Base-by-base conservation (phyloP, 2,888 invertebrate species). In the Ectemnius lituratus region DNA sequence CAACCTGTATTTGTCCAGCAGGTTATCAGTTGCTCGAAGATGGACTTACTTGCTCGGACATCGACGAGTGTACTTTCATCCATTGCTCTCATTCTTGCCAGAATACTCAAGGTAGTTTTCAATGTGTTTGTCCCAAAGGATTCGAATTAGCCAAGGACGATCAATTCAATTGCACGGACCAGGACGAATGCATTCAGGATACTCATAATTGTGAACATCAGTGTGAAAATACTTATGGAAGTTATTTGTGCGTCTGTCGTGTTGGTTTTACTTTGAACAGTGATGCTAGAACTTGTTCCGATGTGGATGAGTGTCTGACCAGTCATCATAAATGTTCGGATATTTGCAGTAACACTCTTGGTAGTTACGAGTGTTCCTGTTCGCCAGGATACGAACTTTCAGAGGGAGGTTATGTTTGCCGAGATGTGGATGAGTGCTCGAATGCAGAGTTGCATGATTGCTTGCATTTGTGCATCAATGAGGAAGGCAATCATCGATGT, bases 81-180 rank as follows among this genome's bases (percentile, higher is more conserved):
- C 92, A 92, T 37, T 94, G 94, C 68, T 91, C 92, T 0, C 91
- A 92, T 70, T 90, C 91, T 59, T 94, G 94, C 84, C 89, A 91
- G 59, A 93, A 93, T 74, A 88, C 91, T 1, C 91, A 92, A 20
- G 93, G 93, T 2, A 90, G 92, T 49, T 91, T 90, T 60, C 80
- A 86, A 47, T 94, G 94, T 78, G 84, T 89, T 3, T 94, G 93
- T 79, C 92, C 92, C 2, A 82, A 86, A 2, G 93, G 90, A 6
- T 76, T 89, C 67, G 70, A 79, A 8, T 72, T 85, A 6, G n/a
- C 14, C 3, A 81, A 79, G 3, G 81, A 82, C 14, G 78, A 83
- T 14, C 75, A 63, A 14, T 79, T 79, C 68, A 84, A 86, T 46
- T 88, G 88, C 70, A 84, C 81, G 4, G 88, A 88, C 16, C 47